Evolutionary conservation across 2,888 invertebrate genomes (phyloP).

Genomic region (Pterostichus niger): DNA sequence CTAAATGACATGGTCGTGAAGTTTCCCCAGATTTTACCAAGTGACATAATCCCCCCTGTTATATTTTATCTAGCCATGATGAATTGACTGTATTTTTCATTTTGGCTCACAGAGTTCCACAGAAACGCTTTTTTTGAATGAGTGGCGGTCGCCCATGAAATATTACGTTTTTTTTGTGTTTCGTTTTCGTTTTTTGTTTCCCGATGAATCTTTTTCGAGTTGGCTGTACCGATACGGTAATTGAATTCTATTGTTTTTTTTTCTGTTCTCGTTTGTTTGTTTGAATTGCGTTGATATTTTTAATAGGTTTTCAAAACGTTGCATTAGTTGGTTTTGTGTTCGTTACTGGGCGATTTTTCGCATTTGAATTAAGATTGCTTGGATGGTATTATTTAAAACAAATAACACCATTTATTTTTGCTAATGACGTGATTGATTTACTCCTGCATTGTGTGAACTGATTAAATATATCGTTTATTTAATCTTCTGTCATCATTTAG

Average conservation of each 20-base stretch:
- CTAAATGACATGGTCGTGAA: constrained; percentile 59
- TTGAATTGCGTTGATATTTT: constrained; percentile 54
- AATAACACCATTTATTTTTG: no score
- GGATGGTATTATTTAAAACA: no score
- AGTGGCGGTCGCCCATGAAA: constrained; percentile 40
- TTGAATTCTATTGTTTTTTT: constrained; percentile 56
- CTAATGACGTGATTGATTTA: no score
- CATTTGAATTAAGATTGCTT: constrained; percentile 31
- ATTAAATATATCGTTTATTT: no score
- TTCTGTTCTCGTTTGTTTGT: constrained; percentile 35
- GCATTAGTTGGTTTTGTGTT: constrained; percentile 12
- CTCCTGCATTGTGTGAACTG: no score
- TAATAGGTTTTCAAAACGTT: constrained; percentile 48
- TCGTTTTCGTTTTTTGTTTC: constrained; percentile 45
- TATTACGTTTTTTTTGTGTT: constrained; percentile 48
- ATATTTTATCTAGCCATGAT: constrained; percentile 63
- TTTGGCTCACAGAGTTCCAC: constrained; percentile 42
- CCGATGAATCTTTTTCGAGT: constrained; percentile 57
- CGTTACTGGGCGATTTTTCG: background rate
- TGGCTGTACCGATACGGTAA: constrained; percentile 53
- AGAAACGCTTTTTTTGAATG: constrained; percentile 50
- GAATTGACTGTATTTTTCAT: constrained; percentile 57
- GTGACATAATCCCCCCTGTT: constrained; percentile 58
- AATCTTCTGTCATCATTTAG: no score
- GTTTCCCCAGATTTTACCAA: constrained; percentile 58